phyloP scores from a whole-genome alignment of 2,113 vertebrate species.

The Parotia lawesii region DNA sequence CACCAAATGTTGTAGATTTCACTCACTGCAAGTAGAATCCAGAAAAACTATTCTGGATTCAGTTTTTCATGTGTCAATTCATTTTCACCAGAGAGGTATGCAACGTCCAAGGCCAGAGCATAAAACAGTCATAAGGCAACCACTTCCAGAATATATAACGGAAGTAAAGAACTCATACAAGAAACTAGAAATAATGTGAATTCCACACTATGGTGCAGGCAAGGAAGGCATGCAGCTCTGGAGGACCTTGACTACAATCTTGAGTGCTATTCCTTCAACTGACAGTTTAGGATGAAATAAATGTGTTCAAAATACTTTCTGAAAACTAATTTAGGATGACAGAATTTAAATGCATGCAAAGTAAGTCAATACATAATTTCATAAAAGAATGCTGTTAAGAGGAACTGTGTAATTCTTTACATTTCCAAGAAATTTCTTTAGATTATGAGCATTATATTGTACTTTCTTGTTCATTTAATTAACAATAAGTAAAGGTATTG shows the following conservation, averaged over 20 bases:
- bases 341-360: not conserved
- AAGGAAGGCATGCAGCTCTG: not conserved
- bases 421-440: not conserved
- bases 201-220: not conserved
- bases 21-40: not conserved
- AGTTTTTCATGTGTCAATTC: not conserved
- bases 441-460: not conserved
- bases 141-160: not conserved
- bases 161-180: not conserved
- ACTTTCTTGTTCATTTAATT: not conserved
- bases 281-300: not conserved
- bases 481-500: not conserved
- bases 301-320: not conserved
- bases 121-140: not conserved
- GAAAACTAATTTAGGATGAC: not conserved
- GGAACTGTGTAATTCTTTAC: not conserved
- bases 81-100: not conserved
- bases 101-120: not conserved
- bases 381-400: not conserved
- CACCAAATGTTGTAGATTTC: not conserved
- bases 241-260: not conserved
- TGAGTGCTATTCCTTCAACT: not conserved
- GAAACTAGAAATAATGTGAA: not conserved
- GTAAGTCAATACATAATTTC: not conserved
- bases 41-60: not conserved